Percentiles rank a stretch among this genome's conserved stretches.
These are phyloP conservation scores for Neomorphus geoffroyi DNA, from an alignment of 2,797 vertebrate genomes.

Conservation along the genomic window DNA sequence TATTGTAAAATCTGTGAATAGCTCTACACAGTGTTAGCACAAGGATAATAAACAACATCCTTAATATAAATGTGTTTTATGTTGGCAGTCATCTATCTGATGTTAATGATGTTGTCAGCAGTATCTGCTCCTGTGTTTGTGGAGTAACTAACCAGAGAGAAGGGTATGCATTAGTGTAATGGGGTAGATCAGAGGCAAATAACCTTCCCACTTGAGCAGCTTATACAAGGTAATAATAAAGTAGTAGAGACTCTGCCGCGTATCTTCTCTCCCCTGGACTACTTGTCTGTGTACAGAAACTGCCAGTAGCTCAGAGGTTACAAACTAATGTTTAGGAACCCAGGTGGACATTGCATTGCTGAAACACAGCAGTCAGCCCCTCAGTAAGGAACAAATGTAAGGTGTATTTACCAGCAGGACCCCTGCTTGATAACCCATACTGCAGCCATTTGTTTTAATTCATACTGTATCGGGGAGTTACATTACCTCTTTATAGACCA, in stretches of 20 bases:
- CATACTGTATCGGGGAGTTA: not conserved
- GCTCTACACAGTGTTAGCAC: not conserved
- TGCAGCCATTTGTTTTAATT: not conserved
- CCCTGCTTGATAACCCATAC: not conserved
- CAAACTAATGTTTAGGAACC: not conserved
- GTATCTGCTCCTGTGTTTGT: constrained; percentile 18
- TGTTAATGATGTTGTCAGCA: not conserved
- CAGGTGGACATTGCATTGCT: not conserved
- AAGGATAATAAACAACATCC: not conserved
- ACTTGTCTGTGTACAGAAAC: not conserved
- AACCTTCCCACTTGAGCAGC: not conserved
- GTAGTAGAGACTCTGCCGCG: not conserved
- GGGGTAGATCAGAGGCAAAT: not conserved
- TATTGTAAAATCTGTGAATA: not conserved
- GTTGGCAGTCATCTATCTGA: not conserved
- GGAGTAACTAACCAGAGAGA: not conserved
- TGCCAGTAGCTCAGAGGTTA: not conserved
- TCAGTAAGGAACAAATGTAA: not conserved
- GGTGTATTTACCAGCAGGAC: not conserved
- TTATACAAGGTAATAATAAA: constrained; percentile 3
- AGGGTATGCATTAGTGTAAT: not conserved
- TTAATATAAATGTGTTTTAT: not conserved
- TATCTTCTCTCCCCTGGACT: not conserved
- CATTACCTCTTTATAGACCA: not conserved
- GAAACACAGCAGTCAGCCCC: not conserved